Base-by-base conservation (phyloP, 2,888 invertebrate species). In the Arctia plantaginis region DNA sequence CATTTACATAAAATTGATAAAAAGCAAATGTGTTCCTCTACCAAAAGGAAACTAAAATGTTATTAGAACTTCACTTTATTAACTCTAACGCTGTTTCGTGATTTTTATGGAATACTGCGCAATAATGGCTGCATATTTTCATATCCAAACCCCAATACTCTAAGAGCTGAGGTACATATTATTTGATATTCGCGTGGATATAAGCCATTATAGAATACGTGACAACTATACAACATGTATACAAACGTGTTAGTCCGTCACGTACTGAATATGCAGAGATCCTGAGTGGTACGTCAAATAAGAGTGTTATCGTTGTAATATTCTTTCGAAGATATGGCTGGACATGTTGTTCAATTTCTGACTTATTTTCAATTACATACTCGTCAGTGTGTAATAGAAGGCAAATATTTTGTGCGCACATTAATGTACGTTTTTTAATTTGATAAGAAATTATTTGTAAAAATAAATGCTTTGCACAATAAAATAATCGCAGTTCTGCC, bases 171-270 rank as follows among this genome's bases (percentile, higher is more conserved):
- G 6, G 6, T 13, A 55, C 12, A 55, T 55, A n/a, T n/a, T 55
- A 59, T 27, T 59, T 59, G 59, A 59, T 27, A 59, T 66, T 18
- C 18, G 66, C 10, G 20, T 44, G 18, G 41, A 66, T 44, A 66
- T 66, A 66, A 66, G 41, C 66, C 27, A 27, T 44, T 27, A 39
- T 13, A 27, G 66, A 27, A 15, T 66, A 39, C 66, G 66, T 66
- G 66, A 66, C 66, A 66, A 27, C 27, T 27, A 41, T 66, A 66
- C 39, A 15, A 27, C 20, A 66, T n/a, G 1, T 20, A 27, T 66
- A 18, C 7, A 15, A 6, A 18, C 15, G 8, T 20, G 66, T 44
- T 8, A 66, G 18, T 30, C 20, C n/a, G 66, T 44, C 66, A 66
- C 66, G 66, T 66, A 66, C 44, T 8, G 10, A 41, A 27, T 44